Percentiles rank a stretch among this genome's conserved stretches.
Evolutionary conservation across 2,888 invertebrate genomes (phyloP).

Genomic region (Leptinotarsa peninsularis): DNA sequence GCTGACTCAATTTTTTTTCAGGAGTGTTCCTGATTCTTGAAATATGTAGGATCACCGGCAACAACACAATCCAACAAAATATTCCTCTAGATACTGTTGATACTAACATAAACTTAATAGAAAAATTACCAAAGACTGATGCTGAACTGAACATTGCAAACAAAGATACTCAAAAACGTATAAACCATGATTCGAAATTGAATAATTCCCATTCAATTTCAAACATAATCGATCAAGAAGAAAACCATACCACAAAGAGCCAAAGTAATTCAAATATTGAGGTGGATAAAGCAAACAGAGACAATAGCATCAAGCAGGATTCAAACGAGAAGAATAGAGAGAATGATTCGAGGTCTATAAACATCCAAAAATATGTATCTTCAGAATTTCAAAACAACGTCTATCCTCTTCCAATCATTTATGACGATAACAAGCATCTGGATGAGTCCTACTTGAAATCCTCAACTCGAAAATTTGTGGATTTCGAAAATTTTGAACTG

Average conservation of each 20-base stretch:
- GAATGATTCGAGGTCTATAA: conserved; percentile 59
- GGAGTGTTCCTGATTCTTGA: conserved; percentile 53
- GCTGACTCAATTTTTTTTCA: conserved; percentile 43
- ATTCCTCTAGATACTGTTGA: conserved; percentile 43
- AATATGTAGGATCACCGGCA: conserved; percentile 41
- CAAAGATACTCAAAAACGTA: conserved; percentile 38
- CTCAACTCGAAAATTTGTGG: conserved; percentile 33
- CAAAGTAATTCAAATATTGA: background rate
- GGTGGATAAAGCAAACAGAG: conserved; percentile 33
- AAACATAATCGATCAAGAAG: conserved; percentile 6
- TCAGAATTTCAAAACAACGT: conserved; percentile 69
- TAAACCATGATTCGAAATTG: conserved; percentile 25
- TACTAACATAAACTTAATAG: conserved; percentile 48
- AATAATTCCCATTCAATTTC: conserved; percentile 9
- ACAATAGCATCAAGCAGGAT: conserved; percentile 31
- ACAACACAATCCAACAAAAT: conserved; percentile 39
- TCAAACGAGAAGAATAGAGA: conserved; percentile 32
- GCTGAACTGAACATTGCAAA: conserved; percentile 41
- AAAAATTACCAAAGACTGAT: conserved; percentile 59
- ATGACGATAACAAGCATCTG: conserved; percentile 62
- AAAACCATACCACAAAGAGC: conserved; percentile 5
- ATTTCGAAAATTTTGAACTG: conserved; percentile 52
- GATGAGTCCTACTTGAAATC: conserved; percentile 48
- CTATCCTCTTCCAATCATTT: conserved; percentile 68
- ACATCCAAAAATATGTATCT: conserved; percentile 67